Conservation (phyloP, 2,888 invertebrate species). For the Strigamia maritima region DNA sequence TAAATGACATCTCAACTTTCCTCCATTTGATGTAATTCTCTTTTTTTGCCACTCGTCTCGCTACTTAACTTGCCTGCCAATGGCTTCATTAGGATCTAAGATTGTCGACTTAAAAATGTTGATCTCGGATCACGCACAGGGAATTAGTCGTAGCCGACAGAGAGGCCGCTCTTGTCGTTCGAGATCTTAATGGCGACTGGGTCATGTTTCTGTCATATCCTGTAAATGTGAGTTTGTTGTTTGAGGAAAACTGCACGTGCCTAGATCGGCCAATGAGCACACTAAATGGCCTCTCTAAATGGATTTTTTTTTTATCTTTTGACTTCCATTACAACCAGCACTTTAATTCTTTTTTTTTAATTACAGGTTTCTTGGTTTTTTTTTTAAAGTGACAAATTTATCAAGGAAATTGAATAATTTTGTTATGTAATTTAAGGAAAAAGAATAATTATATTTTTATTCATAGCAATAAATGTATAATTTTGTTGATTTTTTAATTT, state of each 20-base stretch:
- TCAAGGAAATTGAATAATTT: neutral
- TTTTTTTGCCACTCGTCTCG: slow-evolving; percentile 22
- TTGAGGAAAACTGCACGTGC: slow-evolving; percentile 9
- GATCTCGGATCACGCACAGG: neutral
- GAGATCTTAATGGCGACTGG: slow-evolving; percentile 23
- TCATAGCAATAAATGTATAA: too few species aligned
- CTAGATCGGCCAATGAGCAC: slow-evolving; percentile 6
- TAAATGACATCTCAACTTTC: slow-evolving; percentile 23
- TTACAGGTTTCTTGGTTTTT: too few species aligned
- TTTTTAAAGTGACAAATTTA: slow-evolving; percentile 20
- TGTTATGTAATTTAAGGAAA: neutral
- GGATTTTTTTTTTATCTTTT: neutral
- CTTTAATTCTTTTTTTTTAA: neutral
- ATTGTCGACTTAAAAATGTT: slow-evolving; percentile 9
- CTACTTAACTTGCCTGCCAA: slow-evolving; percentile 23
- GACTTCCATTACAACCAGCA: neutral
- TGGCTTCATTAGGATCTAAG: slow-evolving; percentile 20
- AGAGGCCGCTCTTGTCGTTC: slow-evolving; percentile 15
- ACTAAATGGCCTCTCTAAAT: slow-evolving; percentile 2
- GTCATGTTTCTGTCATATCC: slow-evolving; percentile 20
- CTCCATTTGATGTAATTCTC: slow-evolving; percentile 15
- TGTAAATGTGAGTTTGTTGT: slow-evolving; percentile 23
- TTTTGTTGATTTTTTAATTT: too few species aligned
- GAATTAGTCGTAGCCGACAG: slow-evolving; percentile 13
- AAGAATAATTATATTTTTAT: neutral